Conservation (phyloP, 1,140 invertebrate species). For the Matsumurasca onukii region DNA sequence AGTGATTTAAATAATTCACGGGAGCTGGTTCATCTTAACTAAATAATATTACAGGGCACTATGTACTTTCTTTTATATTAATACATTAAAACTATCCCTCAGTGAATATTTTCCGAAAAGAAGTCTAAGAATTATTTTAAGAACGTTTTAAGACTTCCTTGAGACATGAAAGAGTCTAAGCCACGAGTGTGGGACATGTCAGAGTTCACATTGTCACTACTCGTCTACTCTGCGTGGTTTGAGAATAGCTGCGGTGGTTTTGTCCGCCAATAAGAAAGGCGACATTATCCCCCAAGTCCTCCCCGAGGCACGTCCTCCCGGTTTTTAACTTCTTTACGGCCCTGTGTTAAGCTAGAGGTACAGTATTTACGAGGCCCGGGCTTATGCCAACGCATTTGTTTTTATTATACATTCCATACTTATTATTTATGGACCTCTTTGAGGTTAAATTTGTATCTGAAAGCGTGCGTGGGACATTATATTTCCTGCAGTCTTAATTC, state of each 20-base stretch:
- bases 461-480: constrained; percentile 8
- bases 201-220: too few species aligned
- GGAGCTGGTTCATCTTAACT: too few species aligned
- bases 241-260: constrained; percentile 3
- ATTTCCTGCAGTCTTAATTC: too few species aligned
- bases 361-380: neutral
- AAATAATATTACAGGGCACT: too few species aligned
- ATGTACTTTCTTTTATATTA: too few species aligned
- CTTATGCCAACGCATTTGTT: constrained; percentile 8
- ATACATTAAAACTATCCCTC: too few species aligned
- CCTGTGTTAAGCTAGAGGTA: neutral
- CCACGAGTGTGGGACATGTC: too few species aligned
- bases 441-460: neutral
- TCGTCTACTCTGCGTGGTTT: neutral
- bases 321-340: constrained; percentile 3
- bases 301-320: neutral
- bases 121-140: too few species aligned
- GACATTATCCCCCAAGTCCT: neutral
- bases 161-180: too few species aligned
- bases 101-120: too few species aligned
- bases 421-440: constrained; percentile 23
- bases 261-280: constrained; percentile 25
- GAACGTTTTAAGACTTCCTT: too few species aligned
- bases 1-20: too few species aligned
- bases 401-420: constrained; percentile 26